phyloP scores from a whole-genome alignment of 2,888 invertebrate species.

The Conus canariensis region DNA sequence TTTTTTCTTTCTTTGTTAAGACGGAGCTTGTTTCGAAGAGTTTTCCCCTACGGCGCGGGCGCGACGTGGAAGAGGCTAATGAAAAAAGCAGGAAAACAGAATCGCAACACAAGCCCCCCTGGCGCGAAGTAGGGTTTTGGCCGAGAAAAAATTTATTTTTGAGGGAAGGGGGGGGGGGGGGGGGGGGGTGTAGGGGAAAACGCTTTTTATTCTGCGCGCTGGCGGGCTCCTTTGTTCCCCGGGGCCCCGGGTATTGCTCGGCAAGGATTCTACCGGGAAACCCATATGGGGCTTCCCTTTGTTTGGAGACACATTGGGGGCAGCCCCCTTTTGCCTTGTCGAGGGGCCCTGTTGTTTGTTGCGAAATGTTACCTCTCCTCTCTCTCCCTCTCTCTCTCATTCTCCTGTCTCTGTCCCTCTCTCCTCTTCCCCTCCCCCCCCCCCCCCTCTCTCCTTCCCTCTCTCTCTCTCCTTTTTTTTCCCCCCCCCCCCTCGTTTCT shows the following conservation, averaged over 20 bases:
- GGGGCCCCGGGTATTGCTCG: background rate
- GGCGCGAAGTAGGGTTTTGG: background rate
- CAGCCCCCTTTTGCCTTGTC: background rate
- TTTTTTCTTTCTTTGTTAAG: background rate
- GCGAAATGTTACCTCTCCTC: too few relatives aligned
- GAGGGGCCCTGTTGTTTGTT: background rate
- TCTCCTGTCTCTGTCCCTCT: background rate
- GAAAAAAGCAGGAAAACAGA: background rate
- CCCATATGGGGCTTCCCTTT: constrained; percentile 10
- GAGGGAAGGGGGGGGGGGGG: background rate
- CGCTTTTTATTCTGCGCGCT: background rate
- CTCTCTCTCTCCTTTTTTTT: background rate
- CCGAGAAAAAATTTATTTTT: constrained; percentile 22
- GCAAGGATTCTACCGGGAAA: background rate
- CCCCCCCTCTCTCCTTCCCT: background rate
- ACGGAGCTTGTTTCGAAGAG: background rate
- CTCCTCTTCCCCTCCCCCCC: background rate
- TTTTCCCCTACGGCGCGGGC: background rate
- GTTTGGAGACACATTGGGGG: background rate
- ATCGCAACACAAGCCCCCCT: constrained; percentile 21
- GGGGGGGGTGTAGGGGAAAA: background rate
- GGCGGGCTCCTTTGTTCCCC: constrained; percentile 6
- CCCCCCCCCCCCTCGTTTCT: background rate
- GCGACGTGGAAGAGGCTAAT: constrained; percentile 19
- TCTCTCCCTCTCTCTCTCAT: background rate